These are phyloP conservation scores for Elachura formosa DNA, from an alignment of 2,113 vertebrate species.

Conservation along the genomic window DNA sequence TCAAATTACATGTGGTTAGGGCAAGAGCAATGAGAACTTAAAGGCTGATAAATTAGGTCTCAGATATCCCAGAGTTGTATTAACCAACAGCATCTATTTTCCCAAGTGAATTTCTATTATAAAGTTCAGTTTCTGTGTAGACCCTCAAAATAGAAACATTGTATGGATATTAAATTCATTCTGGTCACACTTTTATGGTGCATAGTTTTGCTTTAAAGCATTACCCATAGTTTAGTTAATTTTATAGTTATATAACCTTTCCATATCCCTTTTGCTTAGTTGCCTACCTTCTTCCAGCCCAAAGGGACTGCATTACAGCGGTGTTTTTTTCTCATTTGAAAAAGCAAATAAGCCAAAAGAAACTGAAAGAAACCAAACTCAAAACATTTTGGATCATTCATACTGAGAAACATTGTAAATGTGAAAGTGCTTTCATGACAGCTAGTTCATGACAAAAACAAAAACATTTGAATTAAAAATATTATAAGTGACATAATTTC, in stretches of 20 bases:
- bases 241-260: not conserved
- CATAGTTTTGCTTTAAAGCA: not conserved
- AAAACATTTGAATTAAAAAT: conserved; percentile 53
- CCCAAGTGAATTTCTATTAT: not conserved
- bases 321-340: not conserved
- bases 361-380: not conserved
- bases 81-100: not conserved
- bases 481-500: conserved; percentile 53
- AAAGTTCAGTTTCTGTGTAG: not conserved
- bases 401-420: conserved; percentile 20
- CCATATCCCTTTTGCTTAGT: not conserved
- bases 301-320: not conserved
- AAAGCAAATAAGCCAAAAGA: not conserved
- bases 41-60: not conserved
- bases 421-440: conserved; percentile 30
- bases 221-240: not conserved
- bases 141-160: not conserved
- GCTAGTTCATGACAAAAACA: conserved; percentile 40
- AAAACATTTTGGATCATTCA: conserved; percentile 16
- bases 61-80: not conserved
- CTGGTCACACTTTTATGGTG: not conserved
- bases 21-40: not conserved
- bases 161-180: not conserved
- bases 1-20: not conserved
- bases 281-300: not conserved